A percentile compares a stretch with the other conserved stretches of the same genome.
These are phyloP conservation scores for Neofelis nebulosa DNA, from an alignment of 2,113 vertebrate species.

Conservation along the genomic window DNA sequence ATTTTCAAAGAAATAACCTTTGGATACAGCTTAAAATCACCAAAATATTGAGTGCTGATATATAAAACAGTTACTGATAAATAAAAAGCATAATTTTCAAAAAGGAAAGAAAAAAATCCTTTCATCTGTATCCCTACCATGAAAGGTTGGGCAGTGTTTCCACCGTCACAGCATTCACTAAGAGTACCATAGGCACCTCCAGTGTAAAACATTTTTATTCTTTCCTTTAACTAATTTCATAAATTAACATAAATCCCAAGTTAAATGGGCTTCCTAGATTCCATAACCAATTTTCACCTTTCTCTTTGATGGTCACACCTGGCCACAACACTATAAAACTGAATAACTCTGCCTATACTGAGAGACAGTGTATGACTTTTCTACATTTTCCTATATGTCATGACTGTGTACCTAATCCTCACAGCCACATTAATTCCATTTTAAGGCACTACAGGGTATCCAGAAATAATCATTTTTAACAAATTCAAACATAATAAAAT, in stretches of 20 bases:
- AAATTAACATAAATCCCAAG: slow-evolving; percentile 48
- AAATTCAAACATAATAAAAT: neutral
- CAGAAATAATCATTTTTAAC: slow-evolving; percentile 16
- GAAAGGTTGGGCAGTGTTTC: neutral
- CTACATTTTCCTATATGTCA: neutral
- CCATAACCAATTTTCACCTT: slow-evolving; percentile 5
- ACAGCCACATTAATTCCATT: neutral
- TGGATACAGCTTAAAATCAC: neutral
- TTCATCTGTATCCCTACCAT: neutral
- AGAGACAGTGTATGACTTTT: neutral
- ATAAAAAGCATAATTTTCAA: neutral
- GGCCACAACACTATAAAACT: neutral
- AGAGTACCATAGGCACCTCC: neutral
- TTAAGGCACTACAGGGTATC: neutral
- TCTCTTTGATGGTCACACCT: neutral
- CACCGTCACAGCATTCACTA: neutral
- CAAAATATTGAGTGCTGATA: neutral
- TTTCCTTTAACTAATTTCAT: slow-evolving; percentile 34
- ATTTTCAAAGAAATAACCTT: slow-evolving; percentile 5
- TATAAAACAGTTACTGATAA: neutral
- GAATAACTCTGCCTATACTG: neutral
- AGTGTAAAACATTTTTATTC: slow-evolving; percentile 26
- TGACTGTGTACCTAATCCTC: neutral
- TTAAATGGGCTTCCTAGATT: neutral
- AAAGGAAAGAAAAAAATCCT: neutral